Evolutionary conservation across 2,113 vertebrate species (phyloP), one percentile per base, ranked within the genome.

Genomic region (Peromyscus maniculatus): DNA sequence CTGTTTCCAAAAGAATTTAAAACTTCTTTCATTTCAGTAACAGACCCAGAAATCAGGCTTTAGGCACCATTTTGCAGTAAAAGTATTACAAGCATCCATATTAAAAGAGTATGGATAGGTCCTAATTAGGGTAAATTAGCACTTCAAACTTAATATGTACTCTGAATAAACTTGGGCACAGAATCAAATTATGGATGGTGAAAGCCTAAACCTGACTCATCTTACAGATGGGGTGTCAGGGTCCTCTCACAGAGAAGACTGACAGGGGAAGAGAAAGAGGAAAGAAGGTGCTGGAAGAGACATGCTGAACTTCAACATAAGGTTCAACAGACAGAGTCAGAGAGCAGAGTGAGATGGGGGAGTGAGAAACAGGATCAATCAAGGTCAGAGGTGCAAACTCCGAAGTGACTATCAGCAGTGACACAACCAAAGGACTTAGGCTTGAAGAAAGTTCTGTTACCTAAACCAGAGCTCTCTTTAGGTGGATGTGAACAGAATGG

Each of bases 401-500:
- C 28, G 52, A 92, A 5, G 13, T 77, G 69, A 80, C 31, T 84
- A 69, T 17, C 24, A 9, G 26, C 21, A 87, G 19, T 1, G 22
- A 88, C 67, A 36, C 5, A 31, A 66, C 59, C 3, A 78, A 49
- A 79, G 24, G 15, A 88, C 92, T n/a, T 93, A 52, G 7, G 1
- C 31, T 49, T 86, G 91, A 12, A 93, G 93, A 87, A 21, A 87
- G 75, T 43, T 64, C 12, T 36, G 90, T 84, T 57, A 69, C 84
- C 83, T 21, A 78, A 71, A 87, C 88, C 11, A 95, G 75, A 97
- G 80, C 17, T 1, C 52, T 84, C 93, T 24, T 46, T 24, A 72
- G n/a, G 72, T 88, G 91, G n/a, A 78, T 36, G 24, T 71, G 31
- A 86, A 64, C 39, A 86, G 62, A 86, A 66, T 46, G 26, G 22